A percentile compares a stretch with the other conserved stretches of the same genome.
Evolutionary conservation across 2,888 invertebrate genomes (phyloP).

Genomic region (Pachycephus smyrnensis): DNA sequence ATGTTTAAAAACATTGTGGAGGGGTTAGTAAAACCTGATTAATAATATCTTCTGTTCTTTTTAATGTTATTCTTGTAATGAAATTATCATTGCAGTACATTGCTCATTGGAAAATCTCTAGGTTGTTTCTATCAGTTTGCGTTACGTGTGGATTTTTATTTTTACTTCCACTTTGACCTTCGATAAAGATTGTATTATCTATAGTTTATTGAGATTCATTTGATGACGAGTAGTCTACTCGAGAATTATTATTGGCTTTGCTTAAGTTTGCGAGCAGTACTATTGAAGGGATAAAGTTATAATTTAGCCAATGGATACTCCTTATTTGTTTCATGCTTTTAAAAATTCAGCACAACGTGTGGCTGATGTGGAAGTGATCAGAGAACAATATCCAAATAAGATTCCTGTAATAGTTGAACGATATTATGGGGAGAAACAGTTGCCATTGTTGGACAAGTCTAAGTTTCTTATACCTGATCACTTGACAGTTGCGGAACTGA

Average conservation of each 20-base stretch:
- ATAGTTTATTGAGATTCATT: neutral
- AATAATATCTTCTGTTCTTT: neutral
- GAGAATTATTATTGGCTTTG: neutral
- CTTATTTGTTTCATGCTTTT: neutral
- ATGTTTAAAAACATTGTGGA: neutral
- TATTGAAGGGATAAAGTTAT: neutral
- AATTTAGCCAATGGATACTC: neutral
- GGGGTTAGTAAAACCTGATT: neutral
- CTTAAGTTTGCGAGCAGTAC: neutral
- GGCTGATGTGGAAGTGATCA: constrained; percentile 54
- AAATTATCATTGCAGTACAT: neutral
- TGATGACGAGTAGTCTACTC: neutral
- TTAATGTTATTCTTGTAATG: neutral
- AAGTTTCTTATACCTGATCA: constrained; percentile 92
- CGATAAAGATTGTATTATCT: neutral
- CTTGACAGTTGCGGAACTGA: constrained; percentile 88
- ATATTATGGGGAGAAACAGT: constrained; percentile 80
- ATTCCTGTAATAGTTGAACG: constrained; percentile 85
- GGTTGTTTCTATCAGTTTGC: neutral
- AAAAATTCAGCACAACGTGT: constrained; percentile 49
- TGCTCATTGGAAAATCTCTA: neutral
- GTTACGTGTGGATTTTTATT: neutral
- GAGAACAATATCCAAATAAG: constrained; percentile 56
- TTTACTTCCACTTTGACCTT: neutral
- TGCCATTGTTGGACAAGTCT: constrained; percentile 84